Conservation (phyloP, 2,113 vertebrate genomes). For the Heterotis niloticus region DNA sequence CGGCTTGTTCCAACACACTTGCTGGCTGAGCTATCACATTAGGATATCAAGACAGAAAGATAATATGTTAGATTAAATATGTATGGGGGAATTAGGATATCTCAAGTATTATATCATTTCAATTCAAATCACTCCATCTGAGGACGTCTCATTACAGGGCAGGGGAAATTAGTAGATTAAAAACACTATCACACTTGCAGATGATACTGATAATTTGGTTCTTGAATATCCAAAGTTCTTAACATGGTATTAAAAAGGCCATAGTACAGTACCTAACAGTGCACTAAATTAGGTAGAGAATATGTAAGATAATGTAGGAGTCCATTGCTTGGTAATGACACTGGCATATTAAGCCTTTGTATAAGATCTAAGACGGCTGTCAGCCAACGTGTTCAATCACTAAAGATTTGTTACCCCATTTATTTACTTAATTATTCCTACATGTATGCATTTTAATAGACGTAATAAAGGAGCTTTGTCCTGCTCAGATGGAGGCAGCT, state of each 20-base stretch:
- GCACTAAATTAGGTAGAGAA: constrained; percentile 19
- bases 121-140: constrained; percentile 72
- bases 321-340: constrained; percentile 7
- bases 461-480: constrained; percentile 33
- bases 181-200: constrained; percentile 60
- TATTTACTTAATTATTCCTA: constrained; percentile 43
- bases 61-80: constrained; percentile 77
- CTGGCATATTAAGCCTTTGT: constrained; percentile 27
- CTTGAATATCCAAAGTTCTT: constrained; percentile 40
- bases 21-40: constrained; percentile 54
- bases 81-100: constrained; percentile 71
- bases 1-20: constrained; percentile 27
- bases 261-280: constrained; percentile 16
- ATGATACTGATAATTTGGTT: constrained; percentile 59
- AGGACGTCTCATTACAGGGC: constrained; percentile 64
- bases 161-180: constrained; percentile 67
- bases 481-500: not conserved
- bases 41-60: constrained; percentile 53
- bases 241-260: constrained; percentile 34
- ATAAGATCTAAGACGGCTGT: constrained; percentile 22
- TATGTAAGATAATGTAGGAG: constrained; percentile 22
- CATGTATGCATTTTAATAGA: constrained; percentile 44
- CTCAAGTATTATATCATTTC: constrained; percentile 75
- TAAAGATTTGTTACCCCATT: constrained; percentile 34
- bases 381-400: constrained; percentile 33